Base-by-base conservation (phyloP, 2,888 invertebrate species). In the Ophion ventricosus region DNA sequence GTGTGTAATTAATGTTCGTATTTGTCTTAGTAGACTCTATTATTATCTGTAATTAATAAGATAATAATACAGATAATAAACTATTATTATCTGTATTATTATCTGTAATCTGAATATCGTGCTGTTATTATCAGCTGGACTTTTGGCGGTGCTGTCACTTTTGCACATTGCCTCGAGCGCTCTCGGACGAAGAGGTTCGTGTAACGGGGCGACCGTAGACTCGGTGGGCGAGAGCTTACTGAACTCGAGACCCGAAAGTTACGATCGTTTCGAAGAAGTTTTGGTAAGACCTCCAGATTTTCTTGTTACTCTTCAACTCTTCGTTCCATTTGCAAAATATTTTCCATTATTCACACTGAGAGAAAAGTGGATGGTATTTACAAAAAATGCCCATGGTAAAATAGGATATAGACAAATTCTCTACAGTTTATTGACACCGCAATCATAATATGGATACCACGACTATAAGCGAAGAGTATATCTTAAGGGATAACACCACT, bases 201-300 rank as follows among this genome's bases (percentile, higher is more conserved):
- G 88, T 82, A 88, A 88, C 61, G 85, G 87, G 23, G 88, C 75
- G 23, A 83, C 88, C 4, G 49, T 82, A 25, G 91, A 92, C 82
- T 90, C 91, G n/a, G 89, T 92, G 70, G 91, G 90, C 10, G 92
- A 92, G 75, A 92, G 91, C 79, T 88, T 92, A 26, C 82, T 92
- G 14, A 90, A 91, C 66, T 87, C 91, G 17, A 89, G 91, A 74
- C 89, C 90, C 0, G 92, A 92, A 49, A 89, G 88, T 83, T 92
- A 91, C 80, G 92, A 92, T 83, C 91, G 91, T 57, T 92, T 92
- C 79, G 92, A 92, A 80, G 92, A 92, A 86, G 91, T 92, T 86
- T 76, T 92, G 88, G 92, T 92, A 86, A 88, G 87, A 84, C 4
- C 49, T 14, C 49, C 49, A 63, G 59, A 64, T 40, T 63, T 49